phyloP scores from a whole-genome alignment of 2,888 invertebrate genomes.

The Agrenia bidenticulata region DNA sequence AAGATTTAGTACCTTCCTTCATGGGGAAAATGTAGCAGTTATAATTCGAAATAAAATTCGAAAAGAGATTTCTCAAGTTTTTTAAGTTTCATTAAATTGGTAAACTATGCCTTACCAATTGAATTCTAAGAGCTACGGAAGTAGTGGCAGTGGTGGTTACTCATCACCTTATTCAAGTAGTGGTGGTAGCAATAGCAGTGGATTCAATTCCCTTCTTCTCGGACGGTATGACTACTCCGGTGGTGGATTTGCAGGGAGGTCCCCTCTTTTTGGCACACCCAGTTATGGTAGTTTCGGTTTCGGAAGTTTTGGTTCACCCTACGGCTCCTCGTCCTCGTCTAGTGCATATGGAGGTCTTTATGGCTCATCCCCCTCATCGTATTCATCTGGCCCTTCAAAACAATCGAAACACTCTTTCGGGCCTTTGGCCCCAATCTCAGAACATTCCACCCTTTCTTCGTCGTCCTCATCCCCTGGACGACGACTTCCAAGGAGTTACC shows the following conservation, averaged over 20 bases:
- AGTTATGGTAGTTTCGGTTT: constrained; percentile 16
- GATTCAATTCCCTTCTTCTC: constrained; percentile 29
- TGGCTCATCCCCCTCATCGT: constrained; percentile 19
- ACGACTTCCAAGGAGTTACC: constrained; percentile 33
- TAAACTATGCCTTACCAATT: constrained; percentile 29
- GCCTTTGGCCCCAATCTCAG: constrained; percentile 43
- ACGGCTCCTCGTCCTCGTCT: constrained; percentile 15
- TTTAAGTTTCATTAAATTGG: too few species aligned
- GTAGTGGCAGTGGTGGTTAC: constrained; percentile 1
- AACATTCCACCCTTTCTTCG: constrained; percentile 42
- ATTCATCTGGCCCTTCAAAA: constrained; percentile 14
- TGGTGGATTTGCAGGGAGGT: constrained; percentile 19
- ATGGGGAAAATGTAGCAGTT: too few species aligned
- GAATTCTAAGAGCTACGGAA: constrained; percentile 27
- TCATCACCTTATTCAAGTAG: neutral
- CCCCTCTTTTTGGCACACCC: constrained; percentile 22
- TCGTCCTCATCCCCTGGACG: constrained; percentile 2
- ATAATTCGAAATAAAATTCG: too few species aligned
- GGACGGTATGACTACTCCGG: constrained; percentile 29
- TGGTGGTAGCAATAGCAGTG: constrained; percentile 21
- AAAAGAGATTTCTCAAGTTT: too few species aligned
- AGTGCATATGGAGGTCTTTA: constrained; percentile 22
- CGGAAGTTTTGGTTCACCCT: constrained; percentile 21
- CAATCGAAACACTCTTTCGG: constrained; percentile 27
- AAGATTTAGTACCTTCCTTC: too few species aligned